Base-by-base conservation (phyloP, 2,888 invertebrate species). In the Cataglyphis albicans region DNA sequence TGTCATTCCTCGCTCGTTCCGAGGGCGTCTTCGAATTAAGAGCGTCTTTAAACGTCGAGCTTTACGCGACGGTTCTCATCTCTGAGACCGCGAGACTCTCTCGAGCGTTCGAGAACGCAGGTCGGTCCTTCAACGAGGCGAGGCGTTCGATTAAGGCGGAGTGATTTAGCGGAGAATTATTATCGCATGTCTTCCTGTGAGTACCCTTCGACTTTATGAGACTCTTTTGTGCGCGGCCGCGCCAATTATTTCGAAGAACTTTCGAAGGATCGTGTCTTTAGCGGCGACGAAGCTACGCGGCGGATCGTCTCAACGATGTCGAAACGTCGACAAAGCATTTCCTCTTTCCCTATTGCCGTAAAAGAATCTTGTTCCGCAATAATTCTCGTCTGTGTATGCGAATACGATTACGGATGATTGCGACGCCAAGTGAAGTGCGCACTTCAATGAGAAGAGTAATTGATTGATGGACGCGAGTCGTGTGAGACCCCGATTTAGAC, bases 131-230 rank as follows among this genome's bases (percentile, higher is more conserved):
- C 59, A 67, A 82, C 44, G 81, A 81, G 81, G 48, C 82, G 76
- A 82, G 57, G 75, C 64, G 75, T 78, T 52, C 84, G 82, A 64
- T 70, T 63, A 76, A 72, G 61, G 70, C 84, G 82, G 81, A 84
- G 80, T 52, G 52, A 86, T 82, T 88, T 82, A 86, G 76, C 81
- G 84, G 84, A 90, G 87, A 89, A 88, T 86, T 90, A 92, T 90
- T 90, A 91, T 92, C 91, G 91, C 89, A 91, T 90, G 92, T 92
- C 92, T 92, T 91, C 92, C 92, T 90, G 89, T 87, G 90, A 90
- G 89, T 91, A 90, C 87, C 88, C 88, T 90, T 87, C 85, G 90
- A 90, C 87, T 90, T 88, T 88, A 86, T 64, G 63, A 78, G 78
- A 83, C 84, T 74, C 84, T 84, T 82, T 82, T 80, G 78, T 78